These are phyloP conservation scores for Enteromius thamalakanensis DNA, from an alignment of 2,797 vertebrate genomes.

Conservation along the genomic window DNA sequence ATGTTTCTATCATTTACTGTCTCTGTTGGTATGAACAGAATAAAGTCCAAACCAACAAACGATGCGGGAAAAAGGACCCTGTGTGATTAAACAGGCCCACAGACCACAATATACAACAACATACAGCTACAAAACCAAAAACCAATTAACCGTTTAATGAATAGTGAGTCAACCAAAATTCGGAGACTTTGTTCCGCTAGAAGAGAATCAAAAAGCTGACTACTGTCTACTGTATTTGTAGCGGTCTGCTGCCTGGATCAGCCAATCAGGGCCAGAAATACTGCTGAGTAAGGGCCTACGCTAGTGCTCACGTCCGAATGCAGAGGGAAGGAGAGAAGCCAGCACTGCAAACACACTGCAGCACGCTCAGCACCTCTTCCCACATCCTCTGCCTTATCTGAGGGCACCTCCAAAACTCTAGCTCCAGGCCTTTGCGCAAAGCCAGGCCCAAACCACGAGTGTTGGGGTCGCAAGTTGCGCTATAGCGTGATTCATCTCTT, in stretches of 20 bases:
- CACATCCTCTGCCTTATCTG: conserved; percentile 59
- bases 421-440: conserved; percentile 31
- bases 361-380: conserved; percentile 69
- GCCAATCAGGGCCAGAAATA: conserved; percentile 77
- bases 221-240: conserved; percentile 67
- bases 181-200: conserved; percentile 20
- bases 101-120: not conserved
- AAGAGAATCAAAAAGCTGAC: conserved; percentile 45
- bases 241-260: conserved; percentile 79
- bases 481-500: not conserved
- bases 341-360: conserved; percentile 81
- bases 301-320: conserved; percentile 81
- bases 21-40: not conserved
- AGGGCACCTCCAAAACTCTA: conserved; percentile 43
- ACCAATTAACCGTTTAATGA: not conserved
- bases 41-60: not conserved
- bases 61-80: not conserved
- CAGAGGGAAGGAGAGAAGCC: conserved; percentile 70
- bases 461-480: not conserved
- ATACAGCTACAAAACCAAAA: not conserved
- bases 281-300: conserved; percentile 87
- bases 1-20: not conserved
- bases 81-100: not conserved
- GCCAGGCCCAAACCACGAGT: conserved; percentile 17
- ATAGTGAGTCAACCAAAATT: not conserved